phyloP scores from a whole-genome alignment of 2,113 vertebrate species.

The Pungitius pungitius region DNA sequence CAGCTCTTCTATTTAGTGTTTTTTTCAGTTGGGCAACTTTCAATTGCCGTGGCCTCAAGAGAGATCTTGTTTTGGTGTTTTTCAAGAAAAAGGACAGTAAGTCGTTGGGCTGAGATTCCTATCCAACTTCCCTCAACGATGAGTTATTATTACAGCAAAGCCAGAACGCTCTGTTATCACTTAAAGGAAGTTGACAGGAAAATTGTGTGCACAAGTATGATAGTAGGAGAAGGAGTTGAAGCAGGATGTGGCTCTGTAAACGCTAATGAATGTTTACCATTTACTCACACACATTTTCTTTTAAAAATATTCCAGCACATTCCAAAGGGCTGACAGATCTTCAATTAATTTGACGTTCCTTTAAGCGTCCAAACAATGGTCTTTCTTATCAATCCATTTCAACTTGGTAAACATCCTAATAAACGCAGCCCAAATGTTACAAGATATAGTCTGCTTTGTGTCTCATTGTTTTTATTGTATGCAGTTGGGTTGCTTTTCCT shows the following conservation, averaged over 20 bases:
- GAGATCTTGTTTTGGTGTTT: neutral
- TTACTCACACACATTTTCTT: slow-evolving; percentile 18
- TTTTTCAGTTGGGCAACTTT: slow-evolving; percentile 20
- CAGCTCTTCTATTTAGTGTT: slow-evolving; percentile 37
- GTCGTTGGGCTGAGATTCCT: neutral
- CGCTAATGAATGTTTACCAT: neutral
- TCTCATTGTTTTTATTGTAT: slow-evolving; percentile 9
- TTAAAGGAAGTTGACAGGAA: neutral
- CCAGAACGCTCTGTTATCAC: neutral
- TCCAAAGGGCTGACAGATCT: slow-evolving; percentile 13
- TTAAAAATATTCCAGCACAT: slow-evolving; percentile 18
- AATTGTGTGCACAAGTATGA: neutral
- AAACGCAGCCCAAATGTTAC: slow-evolving; percentile 45
- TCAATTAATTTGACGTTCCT: slow-evolving; percentile 39
- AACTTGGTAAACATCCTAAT: slow-evolving; percentile 39
- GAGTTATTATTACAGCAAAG: neutral
- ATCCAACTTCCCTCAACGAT: neutral
- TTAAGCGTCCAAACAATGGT: slow-evolving; percentile 32
- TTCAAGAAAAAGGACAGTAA: neutral
- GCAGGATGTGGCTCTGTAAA: neutral
- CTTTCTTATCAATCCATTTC: slow-evolving; percentile 41
- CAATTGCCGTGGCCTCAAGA: neutral
- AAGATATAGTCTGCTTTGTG: slow-evolving; percentile 31
- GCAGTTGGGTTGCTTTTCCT: slow-evolving; percentile 47
- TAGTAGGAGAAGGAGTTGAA: neutral